Evolutionary conservation across 2,113 vertebrate genomes (phyloP).

Genomic region (Hemicordylus capensis): DNA sequence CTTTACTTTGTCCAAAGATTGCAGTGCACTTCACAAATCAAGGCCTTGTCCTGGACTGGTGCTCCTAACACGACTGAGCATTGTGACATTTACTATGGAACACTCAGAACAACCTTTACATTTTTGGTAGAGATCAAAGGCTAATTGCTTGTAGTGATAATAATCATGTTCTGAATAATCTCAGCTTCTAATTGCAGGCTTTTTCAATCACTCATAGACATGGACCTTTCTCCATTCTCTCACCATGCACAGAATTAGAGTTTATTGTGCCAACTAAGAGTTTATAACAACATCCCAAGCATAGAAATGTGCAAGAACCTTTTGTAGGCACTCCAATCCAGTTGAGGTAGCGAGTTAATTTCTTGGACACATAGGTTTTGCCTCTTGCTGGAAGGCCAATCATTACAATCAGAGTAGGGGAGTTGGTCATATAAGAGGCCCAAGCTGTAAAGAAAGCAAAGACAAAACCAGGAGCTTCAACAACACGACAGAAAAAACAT

Average conservation of each 20-base stretch:
- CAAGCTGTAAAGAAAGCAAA: slow-evolving; percentile 79
- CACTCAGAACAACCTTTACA: background rate
- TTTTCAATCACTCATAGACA: background rate
- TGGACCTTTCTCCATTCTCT: background rate
- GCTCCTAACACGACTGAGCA: background rate
- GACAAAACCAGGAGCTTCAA: background rate
- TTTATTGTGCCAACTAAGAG: background rate
- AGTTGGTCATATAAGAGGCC: slow-evolving; percentile 99
- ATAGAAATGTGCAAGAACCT: slow-evolving; percentile 75
- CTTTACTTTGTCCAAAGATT: background rate
- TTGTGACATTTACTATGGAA: background rate
- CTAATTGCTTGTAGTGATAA: background rate
- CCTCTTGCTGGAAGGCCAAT: slow-evolving; percentile 92
- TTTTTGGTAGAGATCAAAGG: background rate
- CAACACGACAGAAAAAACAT: background rate
- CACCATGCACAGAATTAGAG: background rate
- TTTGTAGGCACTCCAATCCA: slow-evolving; percentile 98
- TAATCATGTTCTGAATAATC: background rate
- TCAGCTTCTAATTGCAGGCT: background rate
- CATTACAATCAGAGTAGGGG: slow-evolving; percentile 96
- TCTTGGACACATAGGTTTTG: slow-evolving; percentile 97
- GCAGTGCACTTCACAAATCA: background rate
- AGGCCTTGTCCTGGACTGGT: background rate
- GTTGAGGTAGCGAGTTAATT: slow-evolving; percentile 97
- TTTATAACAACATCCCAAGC: background rate